phyloP scores from a whole-genome alignment of 37 sponge, comb jelly and placozoan species.

The Crambe crambe region DNA sequence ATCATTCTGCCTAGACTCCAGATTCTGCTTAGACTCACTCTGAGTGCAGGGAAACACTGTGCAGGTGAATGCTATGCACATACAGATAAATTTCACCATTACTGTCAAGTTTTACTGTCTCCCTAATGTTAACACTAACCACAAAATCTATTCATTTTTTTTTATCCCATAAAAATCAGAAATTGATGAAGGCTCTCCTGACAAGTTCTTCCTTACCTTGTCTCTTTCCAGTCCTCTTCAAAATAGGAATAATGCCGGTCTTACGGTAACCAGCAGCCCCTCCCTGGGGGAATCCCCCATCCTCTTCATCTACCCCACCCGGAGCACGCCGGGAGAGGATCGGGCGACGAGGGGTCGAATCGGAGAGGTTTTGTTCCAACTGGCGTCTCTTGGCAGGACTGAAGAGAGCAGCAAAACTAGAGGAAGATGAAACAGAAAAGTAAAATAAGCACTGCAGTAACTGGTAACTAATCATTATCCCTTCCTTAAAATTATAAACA shows the following conservation, averaged over 20 bases:
- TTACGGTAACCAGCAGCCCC: constrained; percentile 55
- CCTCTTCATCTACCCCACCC: constrained; percentile 33
- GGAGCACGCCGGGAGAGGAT: constrained; percentile 19
- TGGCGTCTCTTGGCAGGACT: constrained; percentile 74
- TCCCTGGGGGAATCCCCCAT: constrained; percentile 36
- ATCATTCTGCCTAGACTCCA: no score
- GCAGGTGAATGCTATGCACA: no score
- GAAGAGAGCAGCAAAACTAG: constrained; percentile 73
- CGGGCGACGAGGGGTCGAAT: constrained; percentile 43
- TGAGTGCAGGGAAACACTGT: no score
- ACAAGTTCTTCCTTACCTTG: no score
- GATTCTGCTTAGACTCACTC: no score
- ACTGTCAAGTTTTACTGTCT: no score
- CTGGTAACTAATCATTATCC: not conserved
- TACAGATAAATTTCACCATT: no score
- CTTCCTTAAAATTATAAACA: not conserved
- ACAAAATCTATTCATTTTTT: no score
- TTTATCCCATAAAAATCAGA: no score
- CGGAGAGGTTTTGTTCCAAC: constrained; percentile 50
- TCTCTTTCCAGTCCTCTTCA: constrained; percentile 39
- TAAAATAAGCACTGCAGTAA: not conserved
- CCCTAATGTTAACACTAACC: no score
- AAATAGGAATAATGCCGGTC: constrained; percentile 54
- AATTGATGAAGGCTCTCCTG: no score
- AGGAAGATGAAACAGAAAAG: constrained; percentile 3